Evolutionary conservation across 2,797 vertebrate species (phyloP), one percentile per base, ranked within the genome.

Genomic region (Sebastes glaucus): DNA sequence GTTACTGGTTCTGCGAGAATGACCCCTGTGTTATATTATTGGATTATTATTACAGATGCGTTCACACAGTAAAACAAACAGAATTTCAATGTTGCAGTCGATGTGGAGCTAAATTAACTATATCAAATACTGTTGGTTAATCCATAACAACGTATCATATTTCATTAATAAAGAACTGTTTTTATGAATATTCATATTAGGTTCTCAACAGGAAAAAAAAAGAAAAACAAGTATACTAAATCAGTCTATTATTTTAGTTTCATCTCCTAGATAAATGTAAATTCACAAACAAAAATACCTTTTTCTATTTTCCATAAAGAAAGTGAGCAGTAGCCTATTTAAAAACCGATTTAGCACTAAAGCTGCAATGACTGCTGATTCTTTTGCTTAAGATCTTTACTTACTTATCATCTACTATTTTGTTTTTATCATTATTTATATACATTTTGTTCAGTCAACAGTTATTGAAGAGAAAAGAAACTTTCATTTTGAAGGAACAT

Each of bases 401-500:
- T 77, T 13, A 56, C 20, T 18, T 23, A 14, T 28, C 11, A 1
- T 38, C 10, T 62, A 35, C 3, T 27, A 20, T 55, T 27, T 38
- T 11, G 2, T 61, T n/a, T 46, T 11, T 14, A 32, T 25, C 11
- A 14, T 64, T 25, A 10, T 52, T 38, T 14, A 38, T 16, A 28
- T 16, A 4, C 10, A 65, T 32, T 18, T 20, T 11, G 28, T 22
- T 25, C 6, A 3, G 4, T 53, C 0, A 57, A 69, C 25, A 11
- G 11, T 7, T 7, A n/a, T 0, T 25, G 4, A 33, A 20, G 1
- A 4, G 2, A 32, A 20, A n/a, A 18, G 0, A 22, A 13, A 27
- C 9, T 25, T 20, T 84, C 2, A 79, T 49, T 87, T 78, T 87
- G 84, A 85, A 90, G 42, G 42, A 30, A 1, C 0, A 4, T 5